Base-by-base conservation (phyloP, 2,888 invertebrate species). In the Dicyrtomina minuta region DNA sequence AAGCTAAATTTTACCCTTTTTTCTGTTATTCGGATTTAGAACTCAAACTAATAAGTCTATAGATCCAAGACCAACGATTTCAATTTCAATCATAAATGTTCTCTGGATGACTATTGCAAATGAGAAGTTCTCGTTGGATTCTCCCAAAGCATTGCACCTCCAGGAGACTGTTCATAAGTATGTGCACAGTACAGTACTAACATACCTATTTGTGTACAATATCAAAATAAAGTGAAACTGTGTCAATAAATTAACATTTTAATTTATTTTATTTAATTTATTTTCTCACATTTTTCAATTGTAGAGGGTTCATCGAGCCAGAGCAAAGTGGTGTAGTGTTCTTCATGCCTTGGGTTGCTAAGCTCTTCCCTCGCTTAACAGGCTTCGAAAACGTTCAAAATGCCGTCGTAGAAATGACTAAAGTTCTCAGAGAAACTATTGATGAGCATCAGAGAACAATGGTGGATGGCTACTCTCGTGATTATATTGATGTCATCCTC, bases 301-400 rank as follows among this genome's bases (percentile, higher is more conserved):
- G 5, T 53, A 73, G 73, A 65, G 76, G 76, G 3, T 76, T 76
- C 59, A 75, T 74, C 17, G 76, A 76, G 51, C 74, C 74, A n/a
- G 74, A 72, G 39, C 74, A 75, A 12, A 65, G 70, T 12, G 74
- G 76, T 13, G 44, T 70, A 8, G 60, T 72, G 10, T 76, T 74
- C 71, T 76, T 76, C 27, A 26, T 76, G 2, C 76, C 76, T 1
- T 70, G 60, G 49, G 20, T 76, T 12, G 76, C 76, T 12, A 73
- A 72, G 44, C 2, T 69, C 3, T 70, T 73, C 49, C 76, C 76
- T 1, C 39, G 70, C 6, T 55, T 46, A 17, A 74, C 74, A 4
- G 74, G 76, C 5, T 76, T 72, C 61, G 61, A 66, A n/a, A 69
- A 70, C n/a, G 65, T 75, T 5, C 41, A 69, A 8, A 46, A 53